A percentile compares a stretch with the other conserved stretches of the same genome.
These are phyloP conservation scores for Phortica variegata DNA, from an alignment of 1,140 invertebrate species.

Conservation along the genomic window DNA sequence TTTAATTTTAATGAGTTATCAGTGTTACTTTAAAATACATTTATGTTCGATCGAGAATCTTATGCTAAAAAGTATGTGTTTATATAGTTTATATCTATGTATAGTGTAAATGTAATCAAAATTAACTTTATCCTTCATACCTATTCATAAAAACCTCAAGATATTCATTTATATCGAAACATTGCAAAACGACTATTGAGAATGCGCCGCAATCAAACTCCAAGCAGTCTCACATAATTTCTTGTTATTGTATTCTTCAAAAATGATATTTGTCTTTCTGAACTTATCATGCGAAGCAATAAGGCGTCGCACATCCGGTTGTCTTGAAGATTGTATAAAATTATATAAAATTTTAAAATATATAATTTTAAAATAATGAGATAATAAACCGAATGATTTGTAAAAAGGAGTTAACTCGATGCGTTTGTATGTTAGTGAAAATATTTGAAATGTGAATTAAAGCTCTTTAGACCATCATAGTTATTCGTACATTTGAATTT, in stretches of 20 bases:
- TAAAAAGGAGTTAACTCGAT: conserved; percentile 26
- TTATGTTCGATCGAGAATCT: no score
- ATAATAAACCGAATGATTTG: neutral
- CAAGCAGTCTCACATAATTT: conserved; percentile 49
- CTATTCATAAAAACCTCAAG: conserved; percentile 17
- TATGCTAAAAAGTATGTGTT: no score
- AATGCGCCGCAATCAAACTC: conserved; percentile 5
- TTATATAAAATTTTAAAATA: neutral
- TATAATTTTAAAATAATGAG: neutral
- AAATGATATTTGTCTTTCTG: conserved; percentile 5
- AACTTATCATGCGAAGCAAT: conserved; percentile 8
- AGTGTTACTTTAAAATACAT: no score
- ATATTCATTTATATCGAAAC: conserved; percentile 7
- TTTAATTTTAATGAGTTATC: no score
- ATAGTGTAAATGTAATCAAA: conserved; percentile 47
- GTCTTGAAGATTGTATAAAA: conserved; percentile 19
- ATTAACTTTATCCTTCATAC: conserved; percentile 33
- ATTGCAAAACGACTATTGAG: conserved; percentile 13
- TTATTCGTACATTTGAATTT: conserved; percentile 13
- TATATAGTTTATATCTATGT: no score
- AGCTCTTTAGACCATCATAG: conserved; percentile 37
- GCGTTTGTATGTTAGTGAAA: conserved; percentile 22
- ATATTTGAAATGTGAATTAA: conserved; percentile 24
- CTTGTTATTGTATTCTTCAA: conserved; percentile 33
- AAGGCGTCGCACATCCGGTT: conserved; percentile 47